Evolutionary conservation across 2,888 invertebrate species (phyloP).

Genomic region (Andrena chrysosceles): DNA sequence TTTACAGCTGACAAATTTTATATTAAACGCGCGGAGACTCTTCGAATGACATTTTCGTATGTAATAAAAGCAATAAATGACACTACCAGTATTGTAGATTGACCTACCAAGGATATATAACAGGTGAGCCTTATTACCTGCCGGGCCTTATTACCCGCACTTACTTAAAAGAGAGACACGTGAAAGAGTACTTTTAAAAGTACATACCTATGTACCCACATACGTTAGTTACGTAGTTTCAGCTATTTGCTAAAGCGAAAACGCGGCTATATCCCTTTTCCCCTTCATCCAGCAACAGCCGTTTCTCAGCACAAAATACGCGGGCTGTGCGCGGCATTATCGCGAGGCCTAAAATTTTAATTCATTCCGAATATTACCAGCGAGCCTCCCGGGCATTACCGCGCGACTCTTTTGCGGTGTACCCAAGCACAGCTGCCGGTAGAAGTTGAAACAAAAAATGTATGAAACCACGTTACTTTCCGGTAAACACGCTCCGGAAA

Average conservation of each 20-base stretch:
- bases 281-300: neutral
- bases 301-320: conserved; percentile 7
- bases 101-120: too few species aligned
- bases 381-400: conserved; percentile 8
- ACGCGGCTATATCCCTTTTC: neutral
- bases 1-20: too few species aligned
- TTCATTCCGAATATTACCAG: conserved; percentile 22
- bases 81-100: too few species aligned
- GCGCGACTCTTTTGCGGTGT: conserved; percentile 7
- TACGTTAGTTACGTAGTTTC: conserved; percentile 15
- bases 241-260: neutral
- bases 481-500: conserved; percentile 24
- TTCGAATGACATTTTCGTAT: too few species aligned
- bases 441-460: conserved; percentile 20
- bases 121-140: too few species aligned
- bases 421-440: neutral
- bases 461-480: conserved; percentile 5
- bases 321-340: neutral
- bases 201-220: neutral
- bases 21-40: too few species aligned
- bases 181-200: conserved; percentile 19
- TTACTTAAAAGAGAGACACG: too few species aligned
- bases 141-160: too few species aligned
- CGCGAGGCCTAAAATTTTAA: conserved; percentile 40
- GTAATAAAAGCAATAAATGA: too few species aligned